Conservation (phyloP, 2,888 invertebrate species). For the Drosophila hawaiiensis region DNA sequence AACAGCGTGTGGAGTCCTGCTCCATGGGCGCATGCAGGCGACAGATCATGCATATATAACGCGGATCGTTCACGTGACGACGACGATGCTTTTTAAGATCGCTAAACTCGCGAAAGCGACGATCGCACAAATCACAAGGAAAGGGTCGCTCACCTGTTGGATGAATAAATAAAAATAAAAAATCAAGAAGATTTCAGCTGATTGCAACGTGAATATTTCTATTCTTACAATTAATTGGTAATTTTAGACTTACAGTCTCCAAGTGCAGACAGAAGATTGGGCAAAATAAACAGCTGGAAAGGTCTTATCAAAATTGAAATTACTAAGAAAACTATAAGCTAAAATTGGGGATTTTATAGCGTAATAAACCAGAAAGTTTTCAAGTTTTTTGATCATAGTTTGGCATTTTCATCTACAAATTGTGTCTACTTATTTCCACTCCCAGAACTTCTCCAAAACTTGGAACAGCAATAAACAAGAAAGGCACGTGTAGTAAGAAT, state of each 20-base stretch:
- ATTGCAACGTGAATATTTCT: not conserved
- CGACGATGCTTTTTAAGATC: conserved; percentile 85
- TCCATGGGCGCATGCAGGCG: conserved; percentile 74
- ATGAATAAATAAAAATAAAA: not conserved
- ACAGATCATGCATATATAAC: conserved; percentile 84
- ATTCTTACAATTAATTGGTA: not conserved
- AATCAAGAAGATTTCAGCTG: too few species aligned
- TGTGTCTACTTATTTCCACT: not conserved
- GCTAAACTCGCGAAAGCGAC: conserved; percentile 84
- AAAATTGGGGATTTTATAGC: not conserved
- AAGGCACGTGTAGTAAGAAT: not conserved
- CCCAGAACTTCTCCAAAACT: not conserved
- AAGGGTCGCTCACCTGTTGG: conserved; percentile 83
- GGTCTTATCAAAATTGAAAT: not conserved
- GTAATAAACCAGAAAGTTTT: not conserved
- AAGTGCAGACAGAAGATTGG: not conserved
- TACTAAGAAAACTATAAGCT: not conserved
- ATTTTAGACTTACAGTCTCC: too few species aligned
- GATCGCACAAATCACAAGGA: conserved; percentile 84
- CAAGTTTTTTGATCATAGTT: not conserved
- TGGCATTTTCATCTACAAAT: not conserved
- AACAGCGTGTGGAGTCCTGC: conserved; percentile 83
- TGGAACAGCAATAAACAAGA: not conserved
- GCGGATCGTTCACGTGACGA: conserved; percentile 78
- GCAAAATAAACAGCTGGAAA: not conserved